Base-by-base conservation (phyloP, 1,140 invertebrate genomes). In the Sipha flava region DNA sequence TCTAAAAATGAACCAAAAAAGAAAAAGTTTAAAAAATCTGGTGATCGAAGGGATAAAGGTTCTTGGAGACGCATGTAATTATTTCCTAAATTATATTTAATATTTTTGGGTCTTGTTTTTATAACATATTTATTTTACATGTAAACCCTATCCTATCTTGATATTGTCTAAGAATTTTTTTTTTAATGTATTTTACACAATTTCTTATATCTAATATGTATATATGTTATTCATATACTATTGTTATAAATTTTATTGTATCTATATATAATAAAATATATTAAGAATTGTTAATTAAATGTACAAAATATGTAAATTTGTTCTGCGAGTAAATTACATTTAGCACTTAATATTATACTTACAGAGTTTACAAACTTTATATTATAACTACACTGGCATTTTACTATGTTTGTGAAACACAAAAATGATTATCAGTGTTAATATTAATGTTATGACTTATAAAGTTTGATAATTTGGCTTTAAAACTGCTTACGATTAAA, bases 201-300 rank as follows among this genome's bases (percentile, higher is more conserved):
- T 59, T 40, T 59, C 47, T 54, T 59, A 57, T 54, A 21, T 40
- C 16, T 59, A 57, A 31, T 1, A 59, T 59, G 31, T 77, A 59
- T 70, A n/a, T 70, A 29, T 70, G 64, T 47, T 70, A 70, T 29
- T 29, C 43, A 43, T 75, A 57, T 57, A 75, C 34, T n/a, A 43
- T 59, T 77, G 73, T 77, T 77, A 77, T 40, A 77, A 40, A 57
- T 77, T 77, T 45, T 77, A 75, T 73, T 73, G 26, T 73, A 73
- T 75, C 23, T 29, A 73, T 73, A 23, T 34, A 49, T 72, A 72
- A n/a, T 31, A 34, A 66, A 66, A 21, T 40, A 66, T 64, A 21
- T 21, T 40, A 47, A 47, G 1, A 66, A 31, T 52, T 34, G 34
- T 47, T 37, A 34, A 75, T 54, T 73, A 73, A 52, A 54, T 75